These are phyloP conservation scores for Melanotaenia parkinsoni DNA, from an alignment of 2,797 vertebrate species.

Conservation along the genomic window DNA sequence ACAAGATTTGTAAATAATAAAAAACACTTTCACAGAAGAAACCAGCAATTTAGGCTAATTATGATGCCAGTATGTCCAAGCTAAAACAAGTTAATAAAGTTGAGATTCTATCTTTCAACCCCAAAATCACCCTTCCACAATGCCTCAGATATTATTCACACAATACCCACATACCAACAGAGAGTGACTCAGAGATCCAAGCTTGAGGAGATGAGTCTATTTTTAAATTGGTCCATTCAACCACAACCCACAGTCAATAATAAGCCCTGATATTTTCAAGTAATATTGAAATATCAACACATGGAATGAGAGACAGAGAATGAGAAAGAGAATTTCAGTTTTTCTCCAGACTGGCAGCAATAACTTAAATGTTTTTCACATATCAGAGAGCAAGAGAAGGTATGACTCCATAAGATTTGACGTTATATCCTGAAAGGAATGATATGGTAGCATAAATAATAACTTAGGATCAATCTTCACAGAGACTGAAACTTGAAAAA, in stretches of 20 bases:
- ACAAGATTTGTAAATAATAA: neutral
- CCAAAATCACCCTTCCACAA: constrained; percentile 29
- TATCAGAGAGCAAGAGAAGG: constrained; percentile 4
- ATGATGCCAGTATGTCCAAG: neutral
- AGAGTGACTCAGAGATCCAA: constrained; percentile 7
- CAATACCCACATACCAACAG: constrained; percentile 39
- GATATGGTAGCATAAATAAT: neutral
- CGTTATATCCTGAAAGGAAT: constrained; percentile 26
- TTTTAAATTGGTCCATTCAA: constrained; percentile 62
- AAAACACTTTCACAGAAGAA: neutral
- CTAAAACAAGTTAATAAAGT: constrained; percentile 34
- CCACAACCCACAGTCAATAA: constrained; percentile 66
- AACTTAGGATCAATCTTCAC: neutral
- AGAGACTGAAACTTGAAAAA: neutral
- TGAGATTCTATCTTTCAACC: constrained; percentile 36
- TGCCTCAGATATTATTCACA: constrained; percentile 43
- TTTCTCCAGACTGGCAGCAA: constrained; percentile 24
- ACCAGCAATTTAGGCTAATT: neutral
- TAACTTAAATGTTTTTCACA: constrained; percentile 27
- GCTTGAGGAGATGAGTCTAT: constrained; percentile 46
- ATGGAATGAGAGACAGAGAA: constrained; percentile 22
- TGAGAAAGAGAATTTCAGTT: constrained; percentile 22
- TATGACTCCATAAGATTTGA: constrained; percentile 20
- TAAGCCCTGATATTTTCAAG: constrained; percentile 63
- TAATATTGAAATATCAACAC: constrained; percentile 63